These are phyloP conservation scores for Drosophila subobscura DNA, from an alignment of 1,140 invertebrate genomes.

Conservation along the genomic window DNA sequence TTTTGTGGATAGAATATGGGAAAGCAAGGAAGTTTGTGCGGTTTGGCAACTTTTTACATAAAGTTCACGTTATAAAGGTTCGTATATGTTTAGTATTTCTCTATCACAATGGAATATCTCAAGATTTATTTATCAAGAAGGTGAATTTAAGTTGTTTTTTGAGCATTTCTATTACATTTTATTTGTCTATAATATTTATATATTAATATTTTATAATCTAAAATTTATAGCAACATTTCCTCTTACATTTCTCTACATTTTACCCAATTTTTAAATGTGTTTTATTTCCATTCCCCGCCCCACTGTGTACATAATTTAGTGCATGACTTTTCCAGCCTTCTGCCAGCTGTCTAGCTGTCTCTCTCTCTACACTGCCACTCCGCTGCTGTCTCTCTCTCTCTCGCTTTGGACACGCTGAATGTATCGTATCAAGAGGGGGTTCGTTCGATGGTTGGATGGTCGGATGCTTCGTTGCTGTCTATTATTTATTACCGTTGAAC, in stretches of 20 bases:
- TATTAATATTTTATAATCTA: not conserved
- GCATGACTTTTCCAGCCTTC: conserved; percentile 59
- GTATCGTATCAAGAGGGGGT: conserved; percentile 33
- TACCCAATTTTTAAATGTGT: too few species aligned
- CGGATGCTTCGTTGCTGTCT: conserved; percentile 54
- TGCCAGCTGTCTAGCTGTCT: conserved; percentile 20
- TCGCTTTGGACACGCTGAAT: conserved; percentile 9
- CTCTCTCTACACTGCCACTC: conserved; percentile 8
- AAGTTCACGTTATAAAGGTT: too few species aligned
- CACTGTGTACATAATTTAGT: conserved; percentile 73
- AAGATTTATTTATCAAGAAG: too few species aligned
- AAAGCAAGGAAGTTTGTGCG: too few species aligned
- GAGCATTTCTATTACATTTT: too few species aligned
- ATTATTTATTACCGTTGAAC: conserved; percentile 80
- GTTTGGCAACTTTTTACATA: too few species aligned
- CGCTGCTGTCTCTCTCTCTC: conserved; percentile 10
- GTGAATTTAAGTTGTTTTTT: too few species aligned
- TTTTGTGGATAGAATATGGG: not conserved
- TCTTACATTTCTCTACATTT: too few species aligned
- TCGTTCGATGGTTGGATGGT: conserved; percentile 29
- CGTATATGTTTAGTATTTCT: too few species aligned
- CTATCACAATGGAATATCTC: too few species aligned
- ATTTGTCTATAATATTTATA: too few species aligned
- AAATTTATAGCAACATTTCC: not conserved
- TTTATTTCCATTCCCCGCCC: not conserved